A percentile compares a stretch with the other conserved stretches of the same genome.
Evolutionary conservation across 2,797 vertebrate genomes (phyloP).

Genomic region (Trachurus trachurus): DNA sequence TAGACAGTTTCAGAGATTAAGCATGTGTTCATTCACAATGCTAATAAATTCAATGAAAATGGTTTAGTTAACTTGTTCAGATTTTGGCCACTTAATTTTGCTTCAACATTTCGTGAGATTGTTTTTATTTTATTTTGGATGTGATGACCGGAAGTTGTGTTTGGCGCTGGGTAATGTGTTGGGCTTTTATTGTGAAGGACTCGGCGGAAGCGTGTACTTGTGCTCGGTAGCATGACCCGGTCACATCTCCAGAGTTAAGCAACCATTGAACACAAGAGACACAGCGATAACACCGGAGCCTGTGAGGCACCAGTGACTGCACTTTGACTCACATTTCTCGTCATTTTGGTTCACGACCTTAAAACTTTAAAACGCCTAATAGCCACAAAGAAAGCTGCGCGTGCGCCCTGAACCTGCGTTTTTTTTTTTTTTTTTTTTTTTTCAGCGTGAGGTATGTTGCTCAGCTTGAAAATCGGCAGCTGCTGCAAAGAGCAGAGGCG

Average conservation of each 20-base stretch:
- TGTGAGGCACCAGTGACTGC: accelerated
- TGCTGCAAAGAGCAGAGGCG: slow-evolving; percentile 51
- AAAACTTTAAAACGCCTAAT: background rate
- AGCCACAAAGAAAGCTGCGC: slow-evolving; percentile 39
- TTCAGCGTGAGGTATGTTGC: slow-evolving; percentile 68
- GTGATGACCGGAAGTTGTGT: slow-evolving; percentile 36
- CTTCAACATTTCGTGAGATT: background rate
- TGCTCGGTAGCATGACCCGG: background rate
- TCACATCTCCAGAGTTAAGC: background rate
- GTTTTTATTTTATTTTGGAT: background rate
- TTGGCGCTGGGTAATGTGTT: accelerated
- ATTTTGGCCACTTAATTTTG: background rate
- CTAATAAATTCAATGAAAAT: background rate
- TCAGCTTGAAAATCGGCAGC: slow-evolving; percentile 63
- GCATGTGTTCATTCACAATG: background rate
- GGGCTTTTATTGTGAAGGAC: slow-evolving; percentile 39
- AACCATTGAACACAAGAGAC: background rate
- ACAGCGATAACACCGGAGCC: too few relatives aligned
- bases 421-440: slow-evolving; percentile 15
- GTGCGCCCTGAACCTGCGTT: slow-evolving; percentile 64
- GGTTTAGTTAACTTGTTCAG: background rate
- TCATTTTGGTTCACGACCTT: background rate
- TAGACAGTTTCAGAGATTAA: background rate
- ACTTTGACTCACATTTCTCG: background rate
- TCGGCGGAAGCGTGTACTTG: background rate